Evolutionary conservation across 2,113 vertebrate genomes (phyloP).

Genomic region (Ptilonorhynchus violaceus): DNA sequence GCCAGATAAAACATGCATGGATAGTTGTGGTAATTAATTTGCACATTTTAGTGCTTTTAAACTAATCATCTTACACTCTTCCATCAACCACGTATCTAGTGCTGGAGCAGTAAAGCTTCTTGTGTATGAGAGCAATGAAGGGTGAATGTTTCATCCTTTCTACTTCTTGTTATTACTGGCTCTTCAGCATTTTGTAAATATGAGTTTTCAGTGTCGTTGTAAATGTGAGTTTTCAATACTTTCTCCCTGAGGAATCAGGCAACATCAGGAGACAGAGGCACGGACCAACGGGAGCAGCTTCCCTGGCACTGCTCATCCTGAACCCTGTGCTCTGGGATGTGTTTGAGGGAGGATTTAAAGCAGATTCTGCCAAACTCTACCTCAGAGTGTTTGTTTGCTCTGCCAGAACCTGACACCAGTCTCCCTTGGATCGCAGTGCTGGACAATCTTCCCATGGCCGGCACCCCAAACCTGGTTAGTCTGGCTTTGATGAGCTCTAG

Average conservation of each 20-base stretch:
- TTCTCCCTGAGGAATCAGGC: neutral
- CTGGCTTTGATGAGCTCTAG: neutral
- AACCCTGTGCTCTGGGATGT: fast-evolving
- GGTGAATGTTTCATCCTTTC: neutral
- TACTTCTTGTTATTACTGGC: neutral
- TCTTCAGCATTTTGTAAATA: neutral
- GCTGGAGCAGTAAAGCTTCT: neutral
- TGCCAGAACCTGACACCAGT: fast-evolving
- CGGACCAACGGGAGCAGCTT: neutral
- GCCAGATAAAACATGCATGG: neutral
- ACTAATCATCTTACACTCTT: slow-evolving; percentile 1
- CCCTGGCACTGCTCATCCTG: neutral
- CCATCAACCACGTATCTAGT: neutral
- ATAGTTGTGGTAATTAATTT: slow-evolving; percentile 49
- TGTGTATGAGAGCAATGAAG: neutral
- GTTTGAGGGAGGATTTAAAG: neutral
- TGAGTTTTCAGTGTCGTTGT: neutral
- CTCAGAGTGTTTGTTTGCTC: neutral
- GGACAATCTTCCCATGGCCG: fast-evolving
- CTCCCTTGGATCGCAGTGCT: neutral
- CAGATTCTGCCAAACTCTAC: neutral
- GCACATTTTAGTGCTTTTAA: slow-evolving; percentile 42
- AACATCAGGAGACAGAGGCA: neutral
- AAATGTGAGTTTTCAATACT: neutral
- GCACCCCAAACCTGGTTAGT: neutral